Evolutionary conservation across 2,113 vertebrate species (phyloP).

Genomic region (Mus pahari): DNA sequence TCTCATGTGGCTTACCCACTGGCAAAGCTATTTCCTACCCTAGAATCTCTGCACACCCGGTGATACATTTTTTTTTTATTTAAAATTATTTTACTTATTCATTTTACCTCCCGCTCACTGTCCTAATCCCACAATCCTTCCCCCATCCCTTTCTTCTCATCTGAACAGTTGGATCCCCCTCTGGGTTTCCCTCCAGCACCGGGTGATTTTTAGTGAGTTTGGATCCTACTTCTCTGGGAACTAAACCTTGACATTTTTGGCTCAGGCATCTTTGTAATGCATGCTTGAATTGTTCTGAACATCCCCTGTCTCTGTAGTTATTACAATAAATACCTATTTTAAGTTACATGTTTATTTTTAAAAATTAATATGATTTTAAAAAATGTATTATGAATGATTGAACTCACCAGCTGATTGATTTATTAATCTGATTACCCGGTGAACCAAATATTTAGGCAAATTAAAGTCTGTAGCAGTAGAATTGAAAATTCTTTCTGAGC

Average conservation of each 20-base stretch:
- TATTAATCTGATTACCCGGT: neutral
- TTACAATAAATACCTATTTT: neutral
- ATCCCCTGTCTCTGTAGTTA: neutral
- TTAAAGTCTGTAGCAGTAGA: neutral
- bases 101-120: too few species aligned
- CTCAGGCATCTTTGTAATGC: neutral
- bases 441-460: neutral
- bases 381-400: neutral
- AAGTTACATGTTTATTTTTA: constrained; percentile 7
- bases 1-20: neutral
- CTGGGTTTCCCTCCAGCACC: neutral
- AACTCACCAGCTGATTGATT: neutral
- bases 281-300: neutral
- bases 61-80: neutral
- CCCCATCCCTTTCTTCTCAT: too few species aligned
- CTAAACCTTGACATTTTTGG: neutral
- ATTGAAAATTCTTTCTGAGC: neutral
- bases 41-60: neutral
- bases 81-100: too few species aligned
- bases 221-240: neutral
- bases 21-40: neutral
- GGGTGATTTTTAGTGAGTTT: neutral
- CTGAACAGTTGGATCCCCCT: too few species aligned
- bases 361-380: neutral
- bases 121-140: too few species aligned